Evolutionary conservation across 1,140 invertebrate genomes (phyloP), one percentile per base, ranked within the genome.

Genomic region (Telenomus remus): DNA sequence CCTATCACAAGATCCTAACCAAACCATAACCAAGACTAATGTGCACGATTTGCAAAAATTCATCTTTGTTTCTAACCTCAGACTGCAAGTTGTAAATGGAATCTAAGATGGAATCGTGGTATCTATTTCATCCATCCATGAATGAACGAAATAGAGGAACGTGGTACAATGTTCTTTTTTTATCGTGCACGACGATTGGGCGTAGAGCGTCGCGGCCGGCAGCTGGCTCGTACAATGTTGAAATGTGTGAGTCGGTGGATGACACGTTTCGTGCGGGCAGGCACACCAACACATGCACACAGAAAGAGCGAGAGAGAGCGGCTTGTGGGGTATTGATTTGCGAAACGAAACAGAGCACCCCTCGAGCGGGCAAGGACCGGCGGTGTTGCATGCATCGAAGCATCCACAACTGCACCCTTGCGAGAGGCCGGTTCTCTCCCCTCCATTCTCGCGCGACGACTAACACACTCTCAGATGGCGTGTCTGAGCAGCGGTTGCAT

Each of bases 251-350:
- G 81, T 84, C 81, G 83, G 82, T 84, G 84, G 84, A 83, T 85
- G 85, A 86, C 83, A 86, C 82, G 81, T 84, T 86, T 83, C 80
- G 80, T 80, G 80, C 75, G 79, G 71, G 43, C 44, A 48, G 33
- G 43, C 37, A 47, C 50, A 51, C 70, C 70, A 49, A 76, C 60
- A 76, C 68, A 68, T 51, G 47, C 35, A 47, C 33, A 54, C 37
- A 15, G 33, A 10, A 37, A 48, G 14, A 50, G 12, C 14, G 47
- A 53, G 64, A 76, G 42, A 78, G 49, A 71, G 59, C 49, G 64
- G 65, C 49, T 55, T 69, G 68, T 78, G 78, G 84, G 19, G 80
- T 87, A 87, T 87, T 87, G 86, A 87, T 87, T 87, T 86, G 85
- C 80, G 79, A 80, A 83, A 81, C 78, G 82, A 81, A 78, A 82